phyloP scores from a whole-genome alignment of 2,888 invertebrate species.

The Eutolmus rufibarbis region DNA sequence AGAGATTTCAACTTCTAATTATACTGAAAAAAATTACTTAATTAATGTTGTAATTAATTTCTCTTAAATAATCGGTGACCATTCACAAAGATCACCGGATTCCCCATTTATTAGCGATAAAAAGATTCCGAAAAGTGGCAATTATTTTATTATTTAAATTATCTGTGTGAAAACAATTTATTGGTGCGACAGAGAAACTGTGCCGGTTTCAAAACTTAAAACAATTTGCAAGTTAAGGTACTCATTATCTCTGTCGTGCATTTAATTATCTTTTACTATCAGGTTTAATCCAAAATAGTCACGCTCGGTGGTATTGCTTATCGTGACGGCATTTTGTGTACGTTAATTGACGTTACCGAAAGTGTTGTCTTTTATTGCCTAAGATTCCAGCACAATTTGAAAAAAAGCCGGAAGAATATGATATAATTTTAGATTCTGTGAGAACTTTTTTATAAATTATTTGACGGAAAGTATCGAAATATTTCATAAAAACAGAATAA shows the following conservation, averaged over 20 bases:
- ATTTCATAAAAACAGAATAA: background rate
- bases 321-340: background rate
- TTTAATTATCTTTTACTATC: background rate
- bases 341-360: background rate
- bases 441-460: background rate
- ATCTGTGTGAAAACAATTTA: background rate
- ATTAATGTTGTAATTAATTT: background rate
- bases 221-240: background rate
- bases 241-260: background rate
- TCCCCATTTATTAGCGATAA: background rate
- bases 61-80: background rate
- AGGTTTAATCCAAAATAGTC: background rate
- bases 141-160: background rate
- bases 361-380: background rate
- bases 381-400: background rate
- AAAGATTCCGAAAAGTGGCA: background rate
- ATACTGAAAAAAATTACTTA: background rate
- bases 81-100: background rate
- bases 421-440: background rate
- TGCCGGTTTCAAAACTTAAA: background rate
- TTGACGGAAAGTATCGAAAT: background rate
- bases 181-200: background rate
- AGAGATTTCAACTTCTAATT: background rate
- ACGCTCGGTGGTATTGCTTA: background rate
- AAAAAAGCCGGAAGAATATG: background rate